These are phyloP conservation scores for Drosophila antonietae DNA, from an alignment of 2,888 invertebrate genomes.

Conservation along the genomic window DNA sequence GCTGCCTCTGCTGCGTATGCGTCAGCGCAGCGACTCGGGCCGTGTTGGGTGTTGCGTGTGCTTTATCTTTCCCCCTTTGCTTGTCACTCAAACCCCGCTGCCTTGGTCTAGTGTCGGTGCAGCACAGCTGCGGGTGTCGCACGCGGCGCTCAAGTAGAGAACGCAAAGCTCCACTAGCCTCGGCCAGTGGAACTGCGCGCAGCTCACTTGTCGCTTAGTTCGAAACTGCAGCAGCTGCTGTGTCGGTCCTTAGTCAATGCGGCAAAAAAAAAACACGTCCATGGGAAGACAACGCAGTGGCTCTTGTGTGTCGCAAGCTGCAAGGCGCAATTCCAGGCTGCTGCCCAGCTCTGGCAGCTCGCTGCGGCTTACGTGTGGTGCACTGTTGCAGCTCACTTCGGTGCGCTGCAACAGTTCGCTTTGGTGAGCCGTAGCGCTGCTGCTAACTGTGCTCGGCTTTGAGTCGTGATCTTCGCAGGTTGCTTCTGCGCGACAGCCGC, in stretches of 20 bases:
- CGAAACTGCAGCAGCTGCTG: conserved; percentile 17
- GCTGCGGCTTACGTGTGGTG: conserved; percentile 25
- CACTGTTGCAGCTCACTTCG: conserved; percentile 32
- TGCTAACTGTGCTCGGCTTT: conserved; percentile 16
- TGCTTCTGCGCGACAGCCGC: conserved; percentile 46
- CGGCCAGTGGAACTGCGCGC: conserved; percentile 13
- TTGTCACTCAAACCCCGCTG: conserved; percentile 58
- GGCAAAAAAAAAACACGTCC: conserved; percentile 59
- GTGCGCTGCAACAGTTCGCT: conserved; percentile 10
- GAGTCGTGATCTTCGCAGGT: conserved; percentile 1
- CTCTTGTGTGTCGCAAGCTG: conserved; percentile 46
- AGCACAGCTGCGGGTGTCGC: conserved; percentile 21
- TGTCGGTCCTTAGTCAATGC: conserved; percentile 60
- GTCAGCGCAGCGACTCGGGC: conserved; percentile 18
- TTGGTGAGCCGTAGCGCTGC: conserved; percentile 16
- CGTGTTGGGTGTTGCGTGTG: conserved; percentile 48
- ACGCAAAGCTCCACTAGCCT: conserved; percentile 13
- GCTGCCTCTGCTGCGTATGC: conserved; percentile 10
- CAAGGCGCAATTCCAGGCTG: conserved; percentile 6
- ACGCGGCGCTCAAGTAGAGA: conserved; percentile 11
- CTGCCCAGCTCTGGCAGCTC: conserved; percentile 8
- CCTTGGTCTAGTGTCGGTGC: conserved; percentile 57
- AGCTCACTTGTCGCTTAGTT: conserved; percentile 21
- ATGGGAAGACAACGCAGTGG: conserved; percentile 29
- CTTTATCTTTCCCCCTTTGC: conserved; percentile 2